A percentile compares a stretch with the other conserved stretches of the same genome.
These are phyloP conservation scores for Ommatoiulus sabulosus DNA, from an alignment of 2,888 invertebrate genomes.

Conservation along the genomic window DNA sequence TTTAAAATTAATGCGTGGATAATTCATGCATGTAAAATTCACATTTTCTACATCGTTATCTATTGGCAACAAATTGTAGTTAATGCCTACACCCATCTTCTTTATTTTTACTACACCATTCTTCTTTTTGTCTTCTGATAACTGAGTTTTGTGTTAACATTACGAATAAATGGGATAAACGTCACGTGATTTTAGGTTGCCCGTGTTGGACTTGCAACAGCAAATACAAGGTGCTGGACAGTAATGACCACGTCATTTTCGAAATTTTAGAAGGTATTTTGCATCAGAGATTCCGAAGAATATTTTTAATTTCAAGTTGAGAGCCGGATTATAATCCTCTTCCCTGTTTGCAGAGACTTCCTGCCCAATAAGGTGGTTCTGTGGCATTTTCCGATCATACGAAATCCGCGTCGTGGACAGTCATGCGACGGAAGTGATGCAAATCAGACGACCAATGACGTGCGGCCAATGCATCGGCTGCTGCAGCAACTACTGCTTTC, in stretches of 20 bases:
- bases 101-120: too few relatives aligned
- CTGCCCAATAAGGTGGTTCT: not conserved
- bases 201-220: not conserved
- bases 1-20: too few relatives aligned
- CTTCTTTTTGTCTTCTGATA: too few relatives aligned
- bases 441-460: not conserved
- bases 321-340: not conserved
- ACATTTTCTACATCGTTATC: too few relatives aligned
- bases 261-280: not conserved
- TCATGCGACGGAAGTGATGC: not conserved
- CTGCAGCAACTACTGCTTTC: not conserved
- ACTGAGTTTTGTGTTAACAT: too few relatives aligned
- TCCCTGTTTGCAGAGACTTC: not conserved
- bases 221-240: not conserved
- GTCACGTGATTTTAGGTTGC: not conserved
- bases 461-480: not conserved
- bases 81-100: too few relatives aligned
- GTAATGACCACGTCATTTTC: not conserved
- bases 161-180: not conserved
- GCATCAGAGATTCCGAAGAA: not conserved
- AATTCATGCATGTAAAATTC: too few relatives aligned
- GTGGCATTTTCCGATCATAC: not conserved
- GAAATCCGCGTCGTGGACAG: not conserved
- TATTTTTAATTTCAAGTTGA: not conserved
- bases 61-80: too few relatives aligned